Conservation (phyloP, 64 coral and sea anemone species). For the Porites lutea region DNA sequence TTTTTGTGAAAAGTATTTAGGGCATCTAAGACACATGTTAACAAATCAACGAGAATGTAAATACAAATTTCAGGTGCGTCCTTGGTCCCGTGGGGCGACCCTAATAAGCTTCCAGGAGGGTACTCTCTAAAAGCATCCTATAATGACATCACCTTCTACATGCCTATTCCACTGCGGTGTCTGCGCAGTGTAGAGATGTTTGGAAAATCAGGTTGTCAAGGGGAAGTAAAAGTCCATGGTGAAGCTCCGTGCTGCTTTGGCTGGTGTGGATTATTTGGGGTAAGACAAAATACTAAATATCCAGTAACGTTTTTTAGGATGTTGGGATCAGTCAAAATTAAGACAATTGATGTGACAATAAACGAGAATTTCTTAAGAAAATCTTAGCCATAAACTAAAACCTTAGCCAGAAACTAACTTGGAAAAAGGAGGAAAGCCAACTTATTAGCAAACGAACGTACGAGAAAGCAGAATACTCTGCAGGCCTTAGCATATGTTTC, state of each 20-base stretch:
- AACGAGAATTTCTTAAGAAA: too few species aligned
- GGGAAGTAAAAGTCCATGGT: slow-evolving; percentile 41
- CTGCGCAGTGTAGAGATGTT: slow-evolving; percentile 84
- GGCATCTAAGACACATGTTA: too few species aligned
- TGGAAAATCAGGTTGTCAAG: slow-evolving; percentile 59
- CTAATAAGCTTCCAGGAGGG: slow-evolving; percentile 81
- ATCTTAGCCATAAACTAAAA: too few species aligned
- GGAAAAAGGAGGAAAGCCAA: too few species aligned
- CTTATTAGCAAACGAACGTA: too few species aligned
- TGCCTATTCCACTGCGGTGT: slow-evolving; percentile 72
- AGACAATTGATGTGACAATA: too few species aligned
- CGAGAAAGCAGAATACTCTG: too few species aligned
- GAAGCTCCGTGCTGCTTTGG: slow-evolving; percentile 69
- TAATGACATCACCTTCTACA: slow-evolving; percentile 74
- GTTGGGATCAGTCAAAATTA: too few species aligned
- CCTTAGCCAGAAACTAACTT: too few species aligned
- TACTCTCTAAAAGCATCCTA: slow-evolving; percentile 46
- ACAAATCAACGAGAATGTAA: background rate
- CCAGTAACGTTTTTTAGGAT: too few species aligned
- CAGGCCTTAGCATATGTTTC: too few species aligned
- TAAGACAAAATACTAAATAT: slow-evolving; percentile 8
- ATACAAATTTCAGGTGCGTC: slow-evolving; percentile 44
- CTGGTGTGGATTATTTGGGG: slow-evolving; percentile 54
- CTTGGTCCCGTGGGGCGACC: slow-evolving; percentile 57
- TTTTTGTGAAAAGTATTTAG: too few species aligned